These are phyloP conservation scores for Vicugna pacos DNA, from an alignment of 2,113 vertebrate genomes.

Conservation along the genomic window DNA sequence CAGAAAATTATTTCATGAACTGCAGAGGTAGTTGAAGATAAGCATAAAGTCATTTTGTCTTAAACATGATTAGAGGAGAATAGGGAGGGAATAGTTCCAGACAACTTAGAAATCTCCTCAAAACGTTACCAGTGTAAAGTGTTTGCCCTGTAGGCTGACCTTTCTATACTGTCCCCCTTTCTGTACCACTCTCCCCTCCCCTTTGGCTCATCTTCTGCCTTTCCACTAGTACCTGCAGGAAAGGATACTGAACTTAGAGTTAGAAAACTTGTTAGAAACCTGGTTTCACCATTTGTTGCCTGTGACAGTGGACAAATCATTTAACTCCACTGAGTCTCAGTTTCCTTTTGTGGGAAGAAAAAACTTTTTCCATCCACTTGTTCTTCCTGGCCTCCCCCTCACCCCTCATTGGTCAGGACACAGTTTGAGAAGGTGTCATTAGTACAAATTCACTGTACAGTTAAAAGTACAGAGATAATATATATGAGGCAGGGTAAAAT, in stretches of 20 bases:
- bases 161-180: not conserved
- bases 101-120: not conserved
- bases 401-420: not conserved
- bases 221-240: not conserved
- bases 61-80: not conserved
- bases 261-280: slow-evolving; percentile 8
- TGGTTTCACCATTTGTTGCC: slow-evolving; percentile 12
- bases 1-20: not conserved
- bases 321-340: not conserved
- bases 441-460: not conserved
- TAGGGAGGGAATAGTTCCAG: not conserved
- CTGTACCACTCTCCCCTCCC: not conserved
- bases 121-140: not conserved
- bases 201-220: not conserved
- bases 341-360: not conserved
- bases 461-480: slow-evolving; percentile 5
- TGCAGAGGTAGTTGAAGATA: not conserved
- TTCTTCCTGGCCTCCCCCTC: not conserved
- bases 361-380: not conserved
- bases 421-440: slow-evolving; percentile 4
- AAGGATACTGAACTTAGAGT: not conserved
- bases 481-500: not conserved
- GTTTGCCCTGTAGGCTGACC: not conserved
- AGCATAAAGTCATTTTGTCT: not conserved
- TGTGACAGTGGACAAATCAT: not conserved